These are phyloP conservation scores for Vireo altiloquus DNA, from an alignment of 2,113 vertebrate species.

Conservation along the genomic window DNA sequence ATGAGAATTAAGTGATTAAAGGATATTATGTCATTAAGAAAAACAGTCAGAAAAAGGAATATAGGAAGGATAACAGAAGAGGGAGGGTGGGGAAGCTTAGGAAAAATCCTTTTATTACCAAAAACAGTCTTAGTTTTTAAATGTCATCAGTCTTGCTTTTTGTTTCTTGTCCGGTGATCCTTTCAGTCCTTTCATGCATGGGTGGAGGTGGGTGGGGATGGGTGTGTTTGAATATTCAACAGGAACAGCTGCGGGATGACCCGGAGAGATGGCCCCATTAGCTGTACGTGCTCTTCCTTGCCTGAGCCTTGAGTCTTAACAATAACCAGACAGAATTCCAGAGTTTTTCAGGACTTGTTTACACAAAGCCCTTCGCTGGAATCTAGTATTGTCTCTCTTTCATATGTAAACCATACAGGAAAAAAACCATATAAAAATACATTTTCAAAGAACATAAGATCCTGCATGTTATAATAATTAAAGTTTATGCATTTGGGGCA, in stretches of 20 bases:
- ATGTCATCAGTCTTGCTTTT: conserved; percentile 44
- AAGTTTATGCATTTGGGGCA: not conserved
- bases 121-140: not conserved
- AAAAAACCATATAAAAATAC: not conserved
- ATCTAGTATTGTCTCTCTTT: not conserved
- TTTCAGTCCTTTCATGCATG: conserved; percentile 8
- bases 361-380: not conserved
- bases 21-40: conserved; percentile 24
- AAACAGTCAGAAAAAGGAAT: not conserved
- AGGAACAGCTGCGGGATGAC: conserved; percentile 68
- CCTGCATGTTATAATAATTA: not conserved
- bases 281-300: conserved; percentile 50
- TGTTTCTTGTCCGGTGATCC: conserved; percentile 22
- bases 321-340: conserved; percentile 53
- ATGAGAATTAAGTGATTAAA: conserved; percentile 1
- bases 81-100: conserved; percentile 4
- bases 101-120: not conserved
- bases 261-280: conserved; percentile 54
- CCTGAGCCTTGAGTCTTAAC: conserved; percentile 3
- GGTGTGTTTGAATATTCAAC: conserved; percentile 55
- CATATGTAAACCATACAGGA: not conserved
- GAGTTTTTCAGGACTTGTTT: conserved; percentile 31
- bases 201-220: conserved; percentile 54
- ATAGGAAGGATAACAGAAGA: not conserved
- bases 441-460: not conserved